These are phyloP conservation scores for Drosophila anomalipes DNA, from an alignment of 2,888 invertebrate genomes.

Conservation along the genomic window DNA sequence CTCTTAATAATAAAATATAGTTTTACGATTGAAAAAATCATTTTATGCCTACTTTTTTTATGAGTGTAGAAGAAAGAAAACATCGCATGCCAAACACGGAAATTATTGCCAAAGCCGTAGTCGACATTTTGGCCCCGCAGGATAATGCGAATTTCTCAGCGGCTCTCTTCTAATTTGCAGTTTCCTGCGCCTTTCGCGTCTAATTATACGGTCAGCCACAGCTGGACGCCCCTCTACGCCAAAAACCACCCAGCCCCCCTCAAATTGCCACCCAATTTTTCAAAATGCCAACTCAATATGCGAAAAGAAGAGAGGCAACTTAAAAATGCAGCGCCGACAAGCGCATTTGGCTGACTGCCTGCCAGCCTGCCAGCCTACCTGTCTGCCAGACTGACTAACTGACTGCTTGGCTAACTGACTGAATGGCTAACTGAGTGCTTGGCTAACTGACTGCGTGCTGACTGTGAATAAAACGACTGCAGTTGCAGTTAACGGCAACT, in stretches of 20 bases:
- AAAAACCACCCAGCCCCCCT: not conserved
- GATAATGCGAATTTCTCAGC: constrained; percentile 61
- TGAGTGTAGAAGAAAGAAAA: not conserved
- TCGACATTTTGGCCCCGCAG: constrained; percentile 56
- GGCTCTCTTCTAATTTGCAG: constrained; percentile 67
- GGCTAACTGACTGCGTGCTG: constrained; percentile 64
- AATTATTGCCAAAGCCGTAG: constrained; percentile 50
- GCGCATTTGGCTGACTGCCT: constrained; percentile 60
- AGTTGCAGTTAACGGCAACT: constrained; percentile 79
- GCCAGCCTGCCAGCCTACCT: not conserved
- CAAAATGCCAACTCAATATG: constrained; percentile 22
- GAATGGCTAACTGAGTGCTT: constrained; percentile 48
- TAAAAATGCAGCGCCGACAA: constrained; percentile 64
- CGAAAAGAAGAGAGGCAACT: constrained; percentile 56
- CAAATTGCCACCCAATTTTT: not conserved
- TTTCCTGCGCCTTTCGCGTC: constrained; percentile 73
- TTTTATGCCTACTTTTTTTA: not conserved
- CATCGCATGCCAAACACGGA: constrained; percentile 52
- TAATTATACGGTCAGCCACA: constrained; percentile 61
- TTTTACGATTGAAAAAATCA: too few species aligned
- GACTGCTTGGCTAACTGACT: constrained; percentile 41
- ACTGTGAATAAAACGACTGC: constrained; percentile 67
- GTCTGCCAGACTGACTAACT: not conserved
- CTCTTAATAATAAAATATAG: too few species aligned
- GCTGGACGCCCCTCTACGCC: constrained; percentile 15